Evolutionary conservation across 2,888 invertebrate genomes (phyloP).

Genomic region (Pyrgus malvae): DNA sequence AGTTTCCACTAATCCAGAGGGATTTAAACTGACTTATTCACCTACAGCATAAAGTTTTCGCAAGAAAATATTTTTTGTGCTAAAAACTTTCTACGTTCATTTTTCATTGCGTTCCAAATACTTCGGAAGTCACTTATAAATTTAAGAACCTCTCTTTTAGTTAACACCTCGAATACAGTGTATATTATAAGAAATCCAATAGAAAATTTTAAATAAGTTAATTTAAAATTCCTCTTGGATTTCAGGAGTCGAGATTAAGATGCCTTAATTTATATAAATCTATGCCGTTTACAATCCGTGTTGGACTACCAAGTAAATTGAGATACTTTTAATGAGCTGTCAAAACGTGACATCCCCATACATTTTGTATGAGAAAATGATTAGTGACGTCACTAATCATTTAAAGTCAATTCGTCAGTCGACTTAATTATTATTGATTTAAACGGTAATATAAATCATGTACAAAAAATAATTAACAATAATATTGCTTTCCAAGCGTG

Average conservation of each 20-base stretch:
- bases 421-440: too few relatives aligned
- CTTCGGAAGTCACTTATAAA: slow-evolving; percentile 34
- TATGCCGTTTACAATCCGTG: too few relatives aligned
- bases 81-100: slow-evolving; percentile 21
- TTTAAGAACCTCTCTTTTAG: slow-evolving; percentile 33
- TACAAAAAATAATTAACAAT: too few relatives aligned
- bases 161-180: slow-evolving; percentile 22
- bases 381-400: too few relatives aligned
- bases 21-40: slow-evolving; percentile 15
- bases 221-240: slow-evolving; percentile 4
- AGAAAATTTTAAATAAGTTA: slow-evolving; percentile 15
- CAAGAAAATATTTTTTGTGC: slow-evolving; percentile 13
- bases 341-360: too few relatives aligned
- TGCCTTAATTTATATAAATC: neutral
- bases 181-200: too few relatives aligned
- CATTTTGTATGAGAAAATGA: too few relatives aligned
- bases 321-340: too few relatives aligned
- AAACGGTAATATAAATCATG: too few relatives aligned
- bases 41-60: neutral
- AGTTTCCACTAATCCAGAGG: neutral
- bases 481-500: too few relatives aligned
- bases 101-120: slow-evolving; percentile 33
- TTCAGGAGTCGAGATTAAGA: slow-evolving; percentile 2
- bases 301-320: too few relatives aligned
- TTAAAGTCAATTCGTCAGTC: too few relatives aligned